Percentiles rank a stretch among this genome's conserved stretches.
These are phyloP conservation scores for Selene dorsalis DNA, from an alignment of 2,797 vertebrate species.

Conservation along the genomic window DNA sequence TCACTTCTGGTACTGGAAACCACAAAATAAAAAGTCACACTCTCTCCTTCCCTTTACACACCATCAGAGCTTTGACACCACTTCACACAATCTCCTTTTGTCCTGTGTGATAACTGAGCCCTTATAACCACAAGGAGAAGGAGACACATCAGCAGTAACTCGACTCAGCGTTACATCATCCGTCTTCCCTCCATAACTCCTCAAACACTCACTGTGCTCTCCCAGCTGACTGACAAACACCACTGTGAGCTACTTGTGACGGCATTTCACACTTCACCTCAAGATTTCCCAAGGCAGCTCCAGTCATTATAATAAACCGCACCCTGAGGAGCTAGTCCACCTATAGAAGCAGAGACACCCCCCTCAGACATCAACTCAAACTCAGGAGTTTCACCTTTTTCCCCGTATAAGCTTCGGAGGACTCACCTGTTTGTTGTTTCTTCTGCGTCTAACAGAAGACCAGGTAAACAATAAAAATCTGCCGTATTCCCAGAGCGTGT, in stretches of 20 bases:
- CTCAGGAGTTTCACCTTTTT: not conserved
- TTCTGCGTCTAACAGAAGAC: constrained; percentile 76
- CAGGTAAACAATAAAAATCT: constrained; percentile 33
- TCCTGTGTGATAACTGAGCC: not conserved
- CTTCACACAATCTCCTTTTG: constrained; percentile 9
- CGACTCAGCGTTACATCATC: not conserved
- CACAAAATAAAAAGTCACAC: not conserved
- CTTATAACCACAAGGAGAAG: constrained; percentile 1
- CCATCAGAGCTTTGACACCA: not conserved
- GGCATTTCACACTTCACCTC: not conserved
- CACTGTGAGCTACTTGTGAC: not conserved
- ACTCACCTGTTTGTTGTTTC: constrained; percentile 75
- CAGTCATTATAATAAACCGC: not conserved
- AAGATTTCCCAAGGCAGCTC: not conserved
- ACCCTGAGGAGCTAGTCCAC: not conserved
- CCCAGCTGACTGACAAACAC: no score
- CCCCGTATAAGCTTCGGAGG: not conserved
- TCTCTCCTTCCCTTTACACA: not conserved
- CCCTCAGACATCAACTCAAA: no score
- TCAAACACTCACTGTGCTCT: not conserved
- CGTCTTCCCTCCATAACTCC: not conserved
- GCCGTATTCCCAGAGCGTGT: constrained; percentile 31
- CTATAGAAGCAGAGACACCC: not conserved
- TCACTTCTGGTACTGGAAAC: not conserved
- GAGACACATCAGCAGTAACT: constrained; percentile 21